Base-by-base conservation (phyloP, 2,797 vertebrate species). In the Darevskia mixta region DNA sequence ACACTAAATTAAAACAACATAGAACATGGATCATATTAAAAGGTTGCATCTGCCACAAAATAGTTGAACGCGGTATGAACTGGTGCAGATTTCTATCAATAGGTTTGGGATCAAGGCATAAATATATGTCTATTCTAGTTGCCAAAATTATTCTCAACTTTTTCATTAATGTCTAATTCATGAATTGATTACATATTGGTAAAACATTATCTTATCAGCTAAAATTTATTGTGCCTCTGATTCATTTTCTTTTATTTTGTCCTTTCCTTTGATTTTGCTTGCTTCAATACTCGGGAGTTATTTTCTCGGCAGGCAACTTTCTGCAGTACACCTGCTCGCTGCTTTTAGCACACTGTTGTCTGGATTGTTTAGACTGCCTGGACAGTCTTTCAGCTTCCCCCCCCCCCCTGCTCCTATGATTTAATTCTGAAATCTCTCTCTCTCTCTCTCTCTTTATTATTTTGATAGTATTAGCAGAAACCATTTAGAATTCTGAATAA, bases 171-270 rank as follows among this genome's bases (percentile, higher is more conserved):
- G 66, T 2, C 90, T 92, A 11, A 13, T 18, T 29, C 85, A 8
- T 55, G 20, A 75, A 73, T 25, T 61, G n/a, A 35, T 86, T 0
- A 0, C n/a, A 85, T 90, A 91, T 87, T 38, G 3, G 72, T 77
- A 89, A 75, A 41, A 81, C 87, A 35, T n/a, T 83, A 83, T 87
- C 82, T 92, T 41, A 83, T 90, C 23, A 84, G 90, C 87, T 86
- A 78, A 25, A 85, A 1, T 91, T 84, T 86, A 38, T 2, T 90
- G 88, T 91, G 90, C 3, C 43, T 87, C 66, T 75, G 71, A 8
- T 90, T 92, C 0, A 2, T 35, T 10, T 58, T n/a, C 6, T n/a
- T 35, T 27, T 29, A n/a, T 25, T 79, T 45, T 32, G 20, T 20
- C 45, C 11, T 88, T 64, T 9, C 8, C 18, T 8, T 4, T 77